These are phyloP conservation scores for Muscicapa striata DNA, from an alignment of 2,797 vertebrate species.

Conservation along the genomic window DNA sequence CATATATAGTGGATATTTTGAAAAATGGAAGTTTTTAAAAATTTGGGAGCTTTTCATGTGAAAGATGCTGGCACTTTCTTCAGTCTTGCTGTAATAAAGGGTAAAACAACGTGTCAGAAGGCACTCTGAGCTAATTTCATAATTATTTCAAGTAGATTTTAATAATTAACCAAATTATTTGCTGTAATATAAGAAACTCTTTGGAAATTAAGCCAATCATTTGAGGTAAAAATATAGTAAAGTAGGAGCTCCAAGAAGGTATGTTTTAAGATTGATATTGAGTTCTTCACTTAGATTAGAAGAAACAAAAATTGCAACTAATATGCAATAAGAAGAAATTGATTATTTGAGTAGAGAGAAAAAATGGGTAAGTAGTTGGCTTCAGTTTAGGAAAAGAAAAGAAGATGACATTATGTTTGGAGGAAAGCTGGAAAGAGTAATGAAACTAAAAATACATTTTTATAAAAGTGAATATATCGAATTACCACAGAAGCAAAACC, in stretches of 20 bases:
- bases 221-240: background rate
- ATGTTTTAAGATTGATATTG: background rate
- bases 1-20: background rate
- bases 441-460: background rate
- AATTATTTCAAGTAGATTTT: background rate
- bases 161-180: background rate
- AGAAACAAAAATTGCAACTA: background rate
- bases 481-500: background rate
- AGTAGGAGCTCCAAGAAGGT: background rate
- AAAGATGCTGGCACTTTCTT: fast-evolving
- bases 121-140: background rate
- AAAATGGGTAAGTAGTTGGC: background rate
- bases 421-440: background rate
- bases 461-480: background rate
- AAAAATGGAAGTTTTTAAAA: background rate
- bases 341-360: background rate
- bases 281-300: background rate
- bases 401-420: background rate
- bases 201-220: background rate
- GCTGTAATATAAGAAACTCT: background rate
- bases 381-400: background rate
- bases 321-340: background rate
- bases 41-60: background rate
- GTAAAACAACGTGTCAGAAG: background rate
- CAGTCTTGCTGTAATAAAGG: background rate